Evolutionary conservation across 2,888 invertebrate genomes (phyloP).

Genomic region (Pristionchus mayeri): DNA sequence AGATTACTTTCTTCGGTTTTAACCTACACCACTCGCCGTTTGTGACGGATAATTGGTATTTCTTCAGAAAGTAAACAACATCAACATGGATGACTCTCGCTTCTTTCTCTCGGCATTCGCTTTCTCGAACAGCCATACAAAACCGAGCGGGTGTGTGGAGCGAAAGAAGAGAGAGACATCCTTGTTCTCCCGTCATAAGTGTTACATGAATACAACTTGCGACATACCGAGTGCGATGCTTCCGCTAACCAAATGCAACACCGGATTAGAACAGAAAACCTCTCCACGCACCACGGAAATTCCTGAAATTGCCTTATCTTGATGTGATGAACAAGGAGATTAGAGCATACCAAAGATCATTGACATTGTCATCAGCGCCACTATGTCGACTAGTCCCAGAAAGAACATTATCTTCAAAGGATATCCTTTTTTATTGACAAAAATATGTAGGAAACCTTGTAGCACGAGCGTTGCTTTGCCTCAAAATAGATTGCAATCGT

Average conservation of each 20-base stretch:
- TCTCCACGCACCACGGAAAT: background rate
- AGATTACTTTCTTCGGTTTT: no score
- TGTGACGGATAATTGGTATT: no score
- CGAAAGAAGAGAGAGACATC: no score
- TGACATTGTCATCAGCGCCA: background rate
- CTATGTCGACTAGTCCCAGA: background rate
- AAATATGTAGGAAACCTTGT: background rate
- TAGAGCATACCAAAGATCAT: background rate
- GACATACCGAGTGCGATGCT: background rate
- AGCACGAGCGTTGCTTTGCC: background rate
- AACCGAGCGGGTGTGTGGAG: no score
- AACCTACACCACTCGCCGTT: no score
- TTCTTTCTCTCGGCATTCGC: no score
- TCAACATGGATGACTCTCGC: no score
- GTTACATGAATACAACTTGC: background rate
- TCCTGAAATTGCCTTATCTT: background rate
- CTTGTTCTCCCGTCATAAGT: no score
- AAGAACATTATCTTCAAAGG: background rate
- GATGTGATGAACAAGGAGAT: background rate
- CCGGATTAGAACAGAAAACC: constrained; percentile 6
- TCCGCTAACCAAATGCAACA: background rate
- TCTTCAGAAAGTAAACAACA: no score
- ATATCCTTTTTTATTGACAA: background rate
- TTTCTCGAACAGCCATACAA: no score
- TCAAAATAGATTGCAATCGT: background rate